phyloP scores from a whole-genome alignment of 2,888 invertebrate species.

The Halictus ligatus region DNA sequence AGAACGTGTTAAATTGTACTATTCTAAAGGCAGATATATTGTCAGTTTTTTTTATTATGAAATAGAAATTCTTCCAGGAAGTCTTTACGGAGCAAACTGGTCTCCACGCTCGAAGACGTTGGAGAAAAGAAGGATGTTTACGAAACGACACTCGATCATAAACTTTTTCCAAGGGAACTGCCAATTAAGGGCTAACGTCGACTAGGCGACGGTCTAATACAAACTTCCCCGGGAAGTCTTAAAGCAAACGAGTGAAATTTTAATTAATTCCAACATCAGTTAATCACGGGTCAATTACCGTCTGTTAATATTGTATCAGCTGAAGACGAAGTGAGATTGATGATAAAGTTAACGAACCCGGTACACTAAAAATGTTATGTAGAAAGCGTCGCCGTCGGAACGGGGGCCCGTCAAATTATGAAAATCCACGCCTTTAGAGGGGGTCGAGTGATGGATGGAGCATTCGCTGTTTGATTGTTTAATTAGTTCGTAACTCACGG shows the following conservation, averaged over 20 bases:
- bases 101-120: background rate
- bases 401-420: background rate
- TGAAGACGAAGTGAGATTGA: conserved; percentile 39
- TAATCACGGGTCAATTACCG: conserved; percentile 40
- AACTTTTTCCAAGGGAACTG: conserved; percentile 2
- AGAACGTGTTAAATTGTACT: too few relatives aligned
- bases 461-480: conserved; percentile 12
- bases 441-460: background rate
- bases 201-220: background rate
- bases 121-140: background rate
- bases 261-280: conserved; percentile 44
- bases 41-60: background rate
- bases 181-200: conserved; percentile 29
- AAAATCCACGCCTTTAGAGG: background rate
- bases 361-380: conserved; percentile 1
- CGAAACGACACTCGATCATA: background rate
- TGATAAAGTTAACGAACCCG: conserved; percentile 29
- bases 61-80: background rate
- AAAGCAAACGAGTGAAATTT: conserved; percentile 33
- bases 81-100: background rate
- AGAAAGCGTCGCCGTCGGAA: background rate
- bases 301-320: conserved; percentile 34
- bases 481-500: background rate
- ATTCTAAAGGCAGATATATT: too few relatives aligned
- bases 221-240: conserved; percentile 29